These are phyloP conservation scores for Leucopsar rothschildi DNA, from an alignment of 2,113 vertebrate genomes.

Conservation along the genomic window DNA sequence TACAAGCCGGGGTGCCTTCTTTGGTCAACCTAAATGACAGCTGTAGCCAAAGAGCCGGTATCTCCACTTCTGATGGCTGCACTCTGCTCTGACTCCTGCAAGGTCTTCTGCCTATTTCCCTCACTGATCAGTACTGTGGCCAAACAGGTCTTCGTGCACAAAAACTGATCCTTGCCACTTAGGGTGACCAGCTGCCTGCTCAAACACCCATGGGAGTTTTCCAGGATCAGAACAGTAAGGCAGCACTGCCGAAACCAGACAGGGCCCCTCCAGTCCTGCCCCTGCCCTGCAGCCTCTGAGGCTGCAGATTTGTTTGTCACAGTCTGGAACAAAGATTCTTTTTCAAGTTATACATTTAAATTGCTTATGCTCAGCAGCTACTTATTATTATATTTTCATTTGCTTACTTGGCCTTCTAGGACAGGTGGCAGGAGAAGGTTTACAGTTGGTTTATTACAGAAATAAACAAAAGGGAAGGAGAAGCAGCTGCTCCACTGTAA, in stretches of 20 bases:
- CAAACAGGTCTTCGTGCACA: background rate
- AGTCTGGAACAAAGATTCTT: background rate
- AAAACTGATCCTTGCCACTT: background rate
- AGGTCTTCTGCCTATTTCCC: background rate
- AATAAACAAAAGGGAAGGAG: background rate
- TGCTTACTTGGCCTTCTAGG: background rate
- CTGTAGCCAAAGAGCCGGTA: background rate
- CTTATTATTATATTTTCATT: background rate
- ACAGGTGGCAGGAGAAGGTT: background rate
- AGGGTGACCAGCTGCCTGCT: background rate
- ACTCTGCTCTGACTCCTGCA: background rate
- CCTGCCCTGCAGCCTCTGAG: background rate
- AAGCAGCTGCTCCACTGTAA: background rate
- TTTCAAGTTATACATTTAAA: background rate
- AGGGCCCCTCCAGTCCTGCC: background rate
- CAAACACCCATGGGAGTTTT: accelerated
- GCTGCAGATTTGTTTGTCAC: accelerated
- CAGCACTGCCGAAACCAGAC: background rate
- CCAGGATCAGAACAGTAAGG: background rate
- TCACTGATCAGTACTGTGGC: accelerated
- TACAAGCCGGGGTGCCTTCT: background rate
- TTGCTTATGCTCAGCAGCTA: background rate
- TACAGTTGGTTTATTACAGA: background rate
- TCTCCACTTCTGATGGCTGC: accelerated
- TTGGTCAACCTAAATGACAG: background rate